These are phyloP conservation scores for Orthonevra nobilis DNA, from an alignment of 2,888 invertebrate genomes.

Conservation along the genomic window DNA sequence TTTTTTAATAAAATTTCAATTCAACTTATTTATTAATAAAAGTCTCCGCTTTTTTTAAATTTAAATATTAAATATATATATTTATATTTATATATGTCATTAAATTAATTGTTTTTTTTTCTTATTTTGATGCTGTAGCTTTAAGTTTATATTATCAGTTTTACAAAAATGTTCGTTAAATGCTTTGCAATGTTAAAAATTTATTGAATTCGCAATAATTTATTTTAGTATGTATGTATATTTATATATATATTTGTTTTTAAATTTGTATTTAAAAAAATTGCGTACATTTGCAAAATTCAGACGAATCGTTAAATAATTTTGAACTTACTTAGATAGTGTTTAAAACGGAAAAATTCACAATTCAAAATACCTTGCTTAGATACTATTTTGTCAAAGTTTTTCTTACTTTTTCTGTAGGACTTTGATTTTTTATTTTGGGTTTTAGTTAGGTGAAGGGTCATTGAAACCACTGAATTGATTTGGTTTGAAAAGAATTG, in stretches of 20 bases:
- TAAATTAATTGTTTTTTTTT: constrained; percentile 5
- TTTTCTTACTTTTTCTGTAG: not conserved
- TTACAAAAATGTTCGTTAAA: constrained; percentile 45
- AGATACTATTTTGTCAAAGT: constrained; percentile 8
- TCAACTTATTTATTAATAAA: constrained; percentile 44
- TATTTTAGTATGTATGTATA: not conserved
- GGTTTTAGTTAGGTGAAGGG: constrained; percentile 35
- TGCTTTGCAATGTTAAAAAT: constrained; percentile 53
- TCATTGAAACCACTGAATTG: constrained; percentile 69
- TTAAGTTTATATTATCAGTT: constrained; percentile 30
- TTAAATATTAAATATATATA: no score
- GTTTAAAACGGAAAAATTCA: no score
- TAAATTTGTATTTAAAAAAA: constrained; percentile 8
- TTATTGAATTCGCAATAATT: constrained; percentile 37
- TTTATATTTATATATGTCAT: no score
- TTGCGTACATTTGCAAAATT: constrained; percentile 5
- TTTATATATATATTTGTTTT: no score
- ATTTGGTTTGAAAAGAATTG: constrained; percentile 60
- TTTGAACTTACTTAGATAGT: no score
- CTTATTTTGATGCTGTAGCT: constrained; percentile 47
- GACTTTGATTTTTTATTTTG: not conserved
- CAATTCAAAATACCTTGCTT: constrained; percentile 2
- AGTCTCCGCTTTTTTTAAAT: constrained; percentile 24
- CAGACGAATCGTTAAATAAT: constrained; percentile 2
- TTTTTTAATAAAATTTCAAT: constrained; percentile 38